Base-by-base conservation (phyloP, 1,140 invertebrate species). In the Belonocnema kinseyi region DNA sequence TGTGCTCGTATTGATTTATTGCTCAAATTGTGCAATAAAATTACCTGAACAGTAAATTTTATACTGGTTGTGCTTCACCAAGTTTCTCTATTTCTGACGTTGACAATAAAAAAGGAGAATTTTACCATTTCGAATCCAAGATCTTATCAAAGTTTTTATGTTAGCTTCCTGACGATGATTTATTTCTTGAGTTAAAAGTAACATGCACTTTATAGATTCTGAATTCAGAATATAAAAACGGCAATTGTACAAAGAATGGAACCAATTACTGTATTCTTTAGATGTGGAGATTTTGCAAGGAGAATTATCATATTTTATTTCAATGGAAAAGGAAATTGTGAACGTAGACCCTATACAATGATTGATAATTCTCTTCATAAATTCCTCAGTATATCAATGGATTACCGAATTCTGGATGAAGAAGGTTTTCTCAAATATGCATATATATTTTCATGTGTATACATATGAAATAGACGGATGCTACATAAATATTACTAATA, bases 221-320 rank as follows among this genome's bases (percentile, higher is more conserved):
- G 5, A 16, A 66, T 8, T 46, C 40, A 46, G 40, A 2, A 66
- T 33, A 66, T 40, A 66, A 66, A 66, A 8, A 66, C 10, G 61
- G 46, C 16, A 40, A 40, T 66, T 66, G 26, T 33, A 14, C n/a
- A 66, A 66, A 4, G 46, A 66, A 66, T 66, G 61, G 61, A 66
- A 66, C 21, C 61, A 13, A 66, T 66, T 40, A 66, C 61, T 66
- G 40, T 26, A 46, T 66, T 66, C 61, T 46, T 16, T 3, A 17
- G 26, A 66, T 66, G 61, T 66, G 16, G 33, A 40, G 16, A 14
- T 33, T 66, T 66, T 14, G 61, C 14, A 33, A 66, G 3, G 61
- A 33, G 61, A 66, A 66, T 66, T 40, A 66, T 66, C 61, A 66
- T 66, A 66, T 66, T 66, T 66, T 66, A 66, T 33, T 66, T 66